Percentiles rank a stretch among this genome's conserved stretches.
Evolutionary conservation across 2,113 vertebrate species (phyloP).

Genomic region (Barnardius zonarius): DNA sequence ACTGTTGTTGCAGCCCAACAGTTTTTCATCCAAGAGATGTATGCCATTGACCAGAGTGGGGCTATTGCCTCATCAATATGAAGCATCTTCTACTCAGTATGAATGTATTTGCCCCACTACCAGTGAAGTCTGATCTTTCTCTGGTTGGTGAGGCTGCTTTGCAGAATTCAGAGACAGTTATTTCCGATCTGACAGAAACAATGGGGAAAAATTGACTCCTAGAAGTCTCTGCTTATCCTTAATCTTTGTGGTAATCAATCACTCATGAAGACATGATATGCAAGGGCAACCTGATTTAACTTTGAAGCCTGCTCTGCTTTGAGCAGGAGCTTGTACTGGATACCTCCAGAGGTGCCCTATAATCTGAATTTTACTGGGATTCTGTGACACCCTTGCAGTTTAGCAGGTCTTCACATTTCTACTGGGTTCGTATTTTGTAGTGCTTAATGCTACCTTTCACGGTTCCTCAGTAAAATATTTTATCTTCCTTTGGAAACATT

Average conservation of each 20-base stretch:
- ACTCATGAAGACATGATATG: not conserved
- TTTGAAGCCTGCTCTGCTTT: not conserved
- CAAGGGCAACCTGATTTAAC: not conserved
- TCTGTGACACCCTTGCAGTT: not conserved
- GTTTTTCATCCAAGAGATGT: not conserved
- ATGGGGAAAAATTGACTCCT: not conserved
- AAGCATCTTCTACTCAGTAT: not conserved
- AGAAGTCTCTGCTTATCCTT: not conserved
- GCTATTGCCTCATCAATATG: not conserved
- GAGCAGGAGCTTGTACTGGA: not conserved
- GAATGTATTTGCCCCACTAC: not conserved
- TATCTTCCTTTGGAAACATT: not conserved
- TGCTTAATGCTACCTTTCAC: not conserved
- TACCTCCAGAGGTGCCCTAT: not conserved
- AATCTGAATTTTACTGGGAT: not conserved
- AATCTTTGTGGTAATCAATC: not conserved
- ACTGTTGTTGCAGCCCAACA: not conserved
- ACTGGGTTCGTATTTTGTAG: not conserved
- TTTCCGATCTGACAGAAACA: not conserved
- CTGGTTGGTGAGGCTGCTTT: not conserved
- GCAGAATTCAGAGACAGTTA: not conserved
- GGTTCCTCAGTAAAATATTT: not conserved
- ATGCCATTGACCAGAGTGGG: not conserved
- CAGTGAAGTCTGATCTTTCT: not conserved
- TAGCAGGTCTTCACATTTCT: not conserved